phyloP scores from a whole-genome alignment of 2,113 vertebrate species.

The Epinephelus moara region DNA sequence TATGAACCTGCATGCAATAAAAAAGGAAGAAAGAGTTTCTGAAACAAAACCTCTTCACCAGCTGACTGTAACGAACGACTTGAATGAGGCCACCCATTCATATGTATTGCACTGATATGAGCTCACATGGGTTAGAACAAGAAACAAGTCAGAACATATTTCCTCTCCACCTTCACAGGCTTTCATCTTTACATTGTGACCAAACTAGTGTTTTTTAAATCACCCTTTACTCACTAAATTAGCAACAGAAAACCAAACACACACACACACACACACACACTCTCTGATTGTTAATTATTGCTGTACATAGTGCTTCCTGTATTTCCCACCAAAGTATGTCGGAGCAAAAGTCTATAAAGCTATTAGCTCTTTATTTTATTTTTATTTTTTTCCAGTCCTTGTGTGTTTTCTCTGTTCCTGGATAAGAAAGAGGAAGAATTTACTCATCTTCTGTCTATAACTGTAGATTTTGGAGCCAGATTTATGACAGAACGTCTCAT shows the following conservation, averaged over 20 bases:
- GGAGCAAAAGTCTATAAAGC: slow-evolving; percentile 32
- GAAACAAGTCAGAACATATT: not conserved
- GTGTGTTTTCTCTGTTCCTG: slow-evolving; percentile 27
- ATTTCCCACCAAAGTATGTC: slow-evolving; percentile 46
- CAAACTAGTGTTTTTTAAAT: slow-evolving; percentile 42
- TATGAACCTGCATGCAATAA: slow-evolving; percentile 6
- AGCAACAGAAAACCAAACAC: slow-evolving; percentile 32
- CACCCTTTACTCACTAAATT: not conserved
- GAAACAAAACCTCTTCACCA: slow-evolving; percentile 3
- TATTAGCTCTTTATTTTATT: slow-evolving; percentile 11
- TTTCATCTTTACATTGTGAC: slow-evolving; percentile 40
- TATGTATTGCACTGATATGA: slow-evolving; percentile 80
- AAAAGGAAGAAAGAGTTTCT: not conserved
- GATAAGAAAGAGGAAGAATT: slow-evolving; percentile 9
- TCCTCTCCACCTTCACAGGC: slow-evolving; percentile 8
- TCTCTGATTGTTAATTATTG: slow-evolving; percentile 55
- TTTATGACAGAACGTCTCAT: not conserved
- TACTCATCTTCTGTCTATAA: not conserved
- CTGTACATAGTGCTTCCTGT: slow-evolving; percentile 75
- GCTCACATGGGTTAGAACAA: slow-evolving; percentile 40
- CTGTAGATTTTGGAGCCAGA: not conserved
- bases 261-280: slow-evolving; percentile 16
- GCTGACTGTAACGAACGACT: slow-evolving; percentile 31
- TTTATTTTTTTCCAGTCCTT: not conserved
- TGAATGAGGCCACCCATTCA: slow-evolving; percentile 38